Evolutionary conservation across 2,113 vertebrate species (phyloP).

Genomic region (Chitala chitala): DNA sequence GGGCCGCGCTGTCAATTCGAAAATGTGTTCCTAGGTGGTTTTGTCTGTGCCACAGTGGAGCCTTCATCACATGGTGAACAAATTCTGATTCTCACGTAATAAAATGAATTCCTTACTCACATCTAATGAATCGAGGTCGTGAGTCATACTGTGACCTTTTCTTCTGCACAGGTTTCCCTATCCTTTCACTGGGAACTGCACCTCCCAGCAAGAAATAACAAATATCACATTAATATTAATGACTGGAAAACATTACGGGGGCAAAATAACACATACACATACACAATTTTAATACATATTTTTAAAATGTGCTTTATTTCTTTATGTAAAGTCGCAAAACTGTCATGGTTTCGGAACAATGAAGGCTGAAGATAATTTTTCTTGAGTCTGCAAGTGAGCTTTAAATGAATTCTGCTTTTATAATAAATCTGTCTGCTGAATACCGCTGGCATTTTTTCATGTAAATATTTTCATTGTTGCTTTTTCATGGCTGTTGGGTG

Average conservation of each 20-base stretch:
- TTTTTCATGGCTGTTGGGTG: neutral
- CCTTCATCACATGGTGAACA: neutral
- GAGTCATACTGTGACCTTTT: slow-evolving; percentile 4
- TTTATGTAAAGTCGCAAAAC: neutral
- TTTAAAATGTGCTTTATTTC: neutral
- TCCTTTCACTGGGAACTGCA: neutral
- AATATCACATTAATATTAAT: slow-evolving; percentile 17
- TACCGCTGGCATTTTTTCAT: neutral
- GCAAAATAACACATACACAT: neutral
- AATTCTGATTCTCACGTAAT: neutral
- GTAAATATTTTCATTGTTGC: neutral
- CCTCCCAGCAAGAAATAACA: neutral
- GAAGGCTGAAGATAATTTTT: too few species aligned
- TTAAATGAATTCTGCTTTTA: too few species aligned
- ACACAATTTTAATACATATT: too few species aligned
- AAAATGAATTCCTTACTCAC: neutral
- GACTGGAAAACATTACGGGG: neutral
- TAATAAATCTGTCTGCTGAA: neutral
- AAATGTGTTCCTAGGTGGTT: slow-evolving; percentile 6
- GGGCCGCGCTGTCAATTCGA: neutral
- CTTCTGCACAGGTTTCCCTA: neutral
- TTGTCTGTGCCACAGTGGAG: slow-evolving; percentile 2
- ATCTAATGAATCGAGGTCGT: neutral
- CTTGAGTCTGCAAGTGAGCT: too few species aligned
- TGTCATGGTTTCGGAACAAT: too few species aligned